phyloP scores from a whole-genome alignment of 2,888 invertebrate species.

The Lithodes maja region DNA sequence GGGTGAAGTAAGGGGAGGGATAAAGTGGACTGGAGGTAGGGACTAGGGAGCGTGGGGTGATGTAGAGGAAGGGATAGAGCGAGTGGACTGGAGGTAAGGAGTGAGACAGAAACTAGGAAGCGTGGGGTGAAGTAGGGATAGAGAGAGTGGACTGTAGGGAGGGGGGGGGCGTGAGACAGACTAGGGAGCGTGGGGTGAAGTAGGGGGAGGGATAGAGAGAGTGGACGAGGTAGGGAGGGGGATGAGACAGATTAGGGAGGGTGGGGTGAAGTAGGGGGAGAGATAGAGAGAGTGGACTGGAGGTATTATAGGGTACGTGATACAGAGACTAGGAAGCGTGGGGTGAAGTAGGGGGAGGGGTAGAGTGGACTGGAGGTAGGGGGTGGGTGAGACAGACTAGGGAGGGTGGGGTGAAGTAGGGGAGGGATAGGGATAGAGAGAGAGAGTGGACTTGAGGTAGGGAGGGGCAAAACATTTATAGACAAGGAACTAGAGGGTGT shows the following conservation, averaged over 20 bases:
- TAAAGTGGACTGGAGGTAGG: not conserved
- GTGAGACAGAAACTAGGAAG: not conserved
- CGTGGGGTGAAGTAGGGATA: not conserved
- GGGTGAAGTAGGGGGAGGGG: not conserved
- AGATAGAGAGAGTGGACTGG: not conserved
- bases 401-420: too few relatives aligned
- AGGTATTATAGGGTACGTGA: not conserved
- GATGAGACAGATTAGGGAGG: not conserved
- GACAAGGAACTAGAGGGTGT: too few relatives aligned
- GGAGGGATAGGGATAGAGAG: too few relatives aligned
- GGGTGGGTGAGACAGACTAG: too few relatives aligned
- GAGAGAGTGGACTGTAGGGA: not conserved
- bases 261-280: not conserved
- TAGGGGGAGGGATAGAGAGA: not conserved
- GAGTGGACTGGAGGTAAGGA: not conserved
- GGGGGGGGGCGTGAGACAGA: not conserved
- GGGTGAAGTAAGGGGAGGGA: not conserved
- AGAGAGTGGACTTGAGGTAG: not conserved
- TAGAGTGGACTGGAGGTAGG: not conserved
- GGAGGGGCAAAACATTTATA: too few relatives aligned
- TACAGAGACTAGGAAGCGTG: too few relatives aligned
- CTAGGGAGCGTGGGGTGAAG: not conserved
- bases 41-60: not conserved
- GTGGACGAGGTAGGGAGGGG: not conserved
- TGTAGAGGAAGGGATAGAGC: not conserved